A percentile compares a stretch with the other conserved stretches of the same genome.
Evolutionary conservation across 37 sponge, comb jelly and placozoan species (phyloP).

Genomic region (Chondrilla cf. caribensis): DNA sequence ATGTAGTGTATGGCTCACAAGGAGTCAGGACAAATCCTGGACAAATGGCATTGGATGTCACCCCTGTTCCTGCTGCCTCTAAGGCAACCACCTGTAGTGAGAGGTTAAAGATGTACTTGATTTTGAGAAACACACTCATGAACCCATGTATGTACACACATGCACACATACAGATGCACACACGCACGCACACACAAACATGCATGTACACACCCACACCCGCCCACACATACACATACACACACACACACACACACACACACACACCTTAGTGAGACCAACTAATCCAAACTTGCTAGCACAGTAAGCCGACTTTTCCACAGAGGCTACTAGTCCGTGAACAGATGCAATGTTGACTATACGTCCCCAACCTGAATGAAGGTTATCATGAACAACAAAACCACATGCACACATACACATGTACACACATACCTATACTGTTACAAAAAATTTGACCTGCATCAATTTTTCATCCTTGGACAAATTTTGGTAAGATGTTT

Average conservation of each 20-base stretch:
- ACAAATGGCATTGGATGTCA: conserved; percentile 71
- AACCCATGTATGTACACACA: too few relatives aligned
- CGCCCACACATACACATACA: too few relatives aligned
- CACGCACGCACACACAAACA: background rate
- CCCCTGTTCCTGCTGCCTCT: conserved; percentile 53
- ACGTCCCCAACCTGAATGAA: conserved; percentile 61
- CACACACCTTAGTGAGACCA: conserved; percentile 69
- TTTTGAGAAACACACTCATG: background rate
- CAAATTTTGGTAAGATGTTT: background rate
- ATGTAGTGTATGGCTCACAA: too few relatives aligned
- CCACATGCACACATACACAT: too few relatives aligned
- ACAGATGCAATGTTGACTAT: conserved; percentile 71
- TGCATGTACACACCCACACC: background rate
- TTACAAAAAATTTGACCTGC: too few relatives aligned
- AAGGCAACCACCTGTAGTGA: conserved; percentile 49
- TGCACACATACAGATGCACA: background rate
- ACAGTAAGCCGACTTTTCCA: conserved; percentile 56
- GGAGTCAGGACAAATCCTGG: conserved; percentile 69
- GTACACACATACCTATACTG: too few relatives aligned
- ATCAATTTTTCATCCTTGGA: too few relatives aligned
- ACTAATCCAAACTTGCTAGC: conserved; percentile 63
- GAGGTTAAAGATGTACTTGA: too few relatives aligned
- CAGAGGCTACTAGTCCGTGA: conserved; percentile 65
- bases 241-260: background rate
- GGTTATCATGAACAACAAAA: too few relatives aligned